Base-by-base conservation (phyloP, 2,797 vertebrate species). In the Xerus rutilus region DNA sequence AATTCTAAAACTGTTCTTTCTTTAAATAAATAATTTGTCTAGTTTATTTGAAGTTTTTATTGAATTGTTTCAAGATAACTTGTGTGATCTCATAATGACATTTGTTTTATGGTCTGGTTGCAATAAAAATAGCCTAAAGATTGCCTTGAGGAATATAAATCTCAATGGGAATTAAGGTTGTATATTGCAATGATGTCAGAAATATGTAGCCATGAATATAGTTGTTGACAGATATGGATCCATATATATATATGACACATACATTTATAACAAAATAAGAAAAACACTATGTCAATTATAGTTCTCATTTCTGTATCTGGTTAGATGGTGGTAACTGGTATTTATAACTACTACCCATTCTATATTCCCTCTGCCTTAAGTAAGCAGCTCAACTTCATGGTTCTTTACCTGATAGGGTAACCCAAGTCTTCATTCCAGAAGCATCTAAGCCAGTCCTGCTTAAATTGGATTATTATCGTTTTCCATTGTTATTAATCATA, bases 1-100 rank as follows among this genome's bases (percentile, higher is more conserved):
- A 65, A 98, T 98, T 98, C 96, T 98, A 96, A 95, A 97, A 97
- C 96, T 98, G 97, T 95, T 97, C 87, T 94, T 97, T 93, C 43
- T 96, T 96, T 97, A 96, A 98, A 98, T 97, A 97, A 97, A 98
- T 96, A 98, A 98, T 95, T 97, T 97, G 97, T 98, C 98, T 98
- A 97, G 95, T 98, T 98, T 98, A 97, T 96, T 98, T 97, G 97
- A 98, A 97, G 92, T 97, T 98, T 98, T 98, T 98, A 98, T 98
- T 97, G 93, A 98, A 97, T 98, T 97, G 96, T 93, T 96, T 96
- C 94, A 97, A 96, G 67, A 97, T 96, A 93, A 97, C 74, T 77
- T 78, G 87, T 85, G 5, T 7, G 65, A 86, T 98, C 93, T 97
- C 97, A 96, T 89, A 98, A 96, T 97, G 97, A 84, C 91, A 96